Evolutionary conservation across 2,797 vertebrate species (phyloP).

Genomic region (Paratrypauchen microcephalus): DNA sequence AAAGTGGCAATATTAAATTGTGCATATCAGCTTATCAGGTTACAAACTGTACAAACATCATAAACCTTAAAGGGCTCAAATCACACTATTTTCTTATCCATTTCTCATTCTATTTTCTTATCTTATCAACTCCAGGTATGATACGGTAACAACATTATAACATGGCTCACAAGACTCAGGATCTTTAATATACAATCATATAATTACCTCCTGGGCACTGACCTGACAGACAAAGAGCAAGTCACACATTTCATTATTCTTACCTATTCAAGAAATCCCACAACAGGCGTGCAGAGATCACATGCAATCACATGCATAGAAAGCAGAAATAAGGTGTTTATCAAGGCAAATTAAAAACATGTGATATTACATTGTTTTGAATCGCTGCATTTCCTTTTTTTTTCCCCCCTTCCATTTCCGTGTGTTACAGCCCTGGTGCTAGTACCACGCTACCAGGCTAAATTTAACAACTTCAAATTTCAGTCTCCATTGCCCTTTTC

Average conservation of each 20-base stretch:
- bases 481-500: background rate
- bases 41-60: slow-evolving; percentile 27
- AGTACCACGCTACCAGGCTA: background rate
- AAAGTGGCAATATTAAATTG: slow-evolving; percentile 35
- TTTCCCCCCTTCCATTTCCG: no score
- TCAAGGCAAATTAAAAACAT: no score
- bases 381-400: background rate
- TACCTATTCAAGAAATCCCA: no score
- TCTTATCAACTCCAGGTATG: no score
- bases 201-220: no score
- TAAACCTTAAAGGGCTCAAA: no score
- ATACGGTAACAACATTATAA: no score
- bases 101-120: no score
- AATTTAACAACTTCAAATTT: background rate
- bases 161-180: no score
- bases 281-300: background rate
- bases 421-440: background rate
- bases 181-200: no score
- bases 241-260: background rate
- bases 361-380: background rate
- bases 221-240: no score
- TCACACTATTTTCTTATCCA: no score
- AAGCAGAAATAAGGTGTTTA: background rate
- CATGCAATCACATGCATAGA: background rate
- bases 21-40: background rate